Evolutionary conservation across 2,113 vertebrate genomes (phyloP).

Genomic region (Podarcis cretensis): DNA sequence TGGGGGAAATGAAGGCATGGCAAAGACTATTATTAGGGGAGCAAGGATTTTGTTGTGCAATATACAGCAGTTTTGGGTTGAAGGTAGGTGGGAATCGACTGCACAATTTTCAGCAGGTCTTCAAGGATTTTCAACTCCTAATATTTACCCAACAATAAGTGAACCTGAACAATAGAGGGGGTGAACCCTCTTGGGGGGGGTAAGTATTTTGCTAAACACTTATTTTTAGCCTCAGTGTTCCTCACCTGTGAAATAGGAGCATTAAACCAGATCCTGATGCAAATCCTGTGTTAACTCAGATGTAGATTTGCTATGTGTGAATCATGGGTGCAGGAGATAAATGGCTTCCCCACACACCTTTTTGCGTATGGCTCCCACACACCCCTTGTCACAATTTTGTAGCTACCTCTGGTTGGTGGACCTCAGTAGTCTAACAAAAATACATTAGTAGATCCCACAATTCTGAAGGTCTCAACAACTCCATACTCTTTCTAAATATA

Average conservation of each 20-base stretch:
- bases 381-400: too few relatives aligned
- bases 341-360: background rate
- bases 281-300: background rate
- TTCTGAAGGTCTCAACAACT: background rate
- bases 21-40: background rate
- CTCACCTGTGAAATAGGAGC: background rate
- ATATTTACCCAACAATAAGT: background rate
- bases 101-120: background rate
- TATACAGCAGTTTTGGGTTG: too few relatives aligned
- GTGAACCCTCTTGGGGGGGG: too few relatives aligned
- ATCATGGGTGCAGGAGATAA: background rate
- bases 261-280: background rate
- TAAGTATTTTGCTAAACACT: background rate
- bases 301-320: too few relatives aligned
- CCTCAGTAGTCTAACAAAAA: background rate
- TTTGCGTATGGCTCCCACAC: background rate
- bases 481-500: too few relatives aligned
- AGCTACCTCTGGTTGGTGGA: background rate
- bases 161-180: too few relatives aligned
- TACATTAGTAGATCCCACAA: background rate
- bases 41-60: background rate
- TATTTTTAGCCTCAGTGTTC: background rate
- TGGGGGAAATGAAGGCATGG: background rate
- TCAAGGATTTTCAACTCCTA: background rate
- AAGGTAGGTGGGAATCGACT: background rate